Percentiles rank a stretch among this genome's conserved stretches.
These are phyloP conservation scores for Adelognathus sp. DNA, from an alignment of 2,888 invertebrate species.

Conservation along the genomic window DNA sequence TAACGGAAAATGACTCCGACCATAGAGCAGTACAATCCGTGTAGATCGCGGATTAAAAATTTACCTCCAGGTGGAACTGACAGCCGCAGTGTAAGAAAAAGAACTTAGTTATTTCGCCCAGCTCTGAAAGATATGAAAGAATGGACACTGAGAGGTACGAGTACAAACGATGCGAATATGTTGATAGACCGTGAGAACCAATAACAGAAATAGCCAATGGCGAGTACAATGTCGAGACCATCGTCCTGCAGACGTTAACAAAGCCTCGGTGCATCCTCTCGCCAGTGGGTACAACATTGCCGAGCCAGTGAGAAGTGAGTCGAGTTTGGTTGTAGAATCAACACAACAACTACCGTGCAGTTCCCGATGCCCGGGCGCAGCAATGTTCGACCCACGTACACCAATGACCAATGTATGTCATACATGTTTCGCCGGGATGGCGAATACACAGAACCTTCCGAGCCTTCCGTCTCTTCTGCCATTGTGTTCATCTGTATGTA, in stretches of 20 bases:
- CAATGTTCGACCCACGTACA: conserved; percentile 44
- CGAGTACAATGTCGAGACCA: too few species aligned
- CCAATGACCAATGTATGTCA: neutral
- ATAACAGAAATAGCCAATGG: too few species aligned
- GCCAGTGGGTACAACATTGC: neutral
- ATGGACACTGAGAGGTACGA: too few species aligned
- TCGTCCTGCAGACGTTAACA: neutral
- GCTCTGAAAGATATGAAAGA: too few species aligned
- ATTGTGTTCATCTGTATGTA: neutral
- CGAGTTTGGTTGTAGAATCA: conserved; percentile 29
- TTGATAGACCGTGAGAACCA: too few species aligned
- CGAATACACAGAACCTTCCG: neutral
- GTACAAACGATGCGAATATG: too few species aligned
- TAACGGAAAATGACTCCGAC: too few species aligned
- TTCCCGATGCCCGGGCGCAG: conserved; percentile 18
- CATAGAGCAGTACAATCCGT: too few species aligned
- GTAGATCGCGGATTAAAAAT: too few species aligned
- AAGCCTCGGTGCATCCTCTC: neutral
- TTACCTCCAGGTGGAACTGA: too few species aligned
- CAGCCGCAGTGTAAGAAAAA: too few species aligned
- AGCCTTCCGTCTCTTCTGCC: neutral
- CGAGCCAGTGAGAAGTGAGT: conserved; percentile 5
- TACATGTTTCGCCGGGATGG: conserved; percentile 10
- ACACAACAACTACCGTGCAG: conserved; percentile 28
- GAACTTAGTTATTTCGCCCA: too few species aligned